phyloP scores from a whole-genome alignment of 2,113 vertebrate species.

The Pseudopipra pipra region DNA sequence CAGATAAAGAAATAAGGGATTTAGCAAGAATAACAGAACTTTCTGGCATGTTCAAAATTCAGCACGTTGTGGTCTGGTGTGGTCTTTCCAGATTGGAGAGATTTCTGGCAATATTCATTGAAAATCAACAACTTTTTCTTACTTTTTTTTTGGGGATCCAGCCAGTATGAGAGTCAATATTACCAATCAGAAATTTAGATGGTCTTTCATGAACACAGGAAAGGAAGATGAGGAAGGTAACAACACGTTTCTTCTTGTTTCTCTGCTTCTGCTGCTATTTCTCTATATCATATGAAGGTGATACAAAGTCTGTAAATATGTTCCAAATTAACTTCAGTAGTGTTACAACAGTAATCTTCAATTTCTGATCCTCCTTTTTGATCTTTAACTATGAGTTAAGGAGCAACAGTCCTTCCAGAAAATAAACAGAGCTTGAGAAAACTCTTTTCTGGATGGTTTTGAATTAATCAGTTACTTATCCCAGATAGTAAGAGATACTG shows the following conservation, averaged over 20 bases:
- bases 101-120: neutral
- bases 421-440: neutral
- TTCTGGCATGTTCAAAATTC: neutral
- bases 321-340: neutral
- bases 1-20: neutral
- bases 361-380: neutral
- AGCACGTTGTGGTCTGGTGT: neutral
- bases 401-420: neutral
- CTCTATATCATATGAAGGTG: neutral
- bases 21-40: neutral
- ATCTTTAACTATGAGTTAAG: neutral
- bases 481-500: neutral
- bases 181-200: neutral
- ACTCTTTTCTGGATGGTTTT: neutral
- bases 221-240: neutral
- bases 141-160: neutral
- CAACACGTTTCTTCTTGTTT: neutral
- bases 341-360: neutral
- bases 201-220: neutral
- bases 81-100: neutral
- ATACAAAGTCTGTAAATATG: neutral
- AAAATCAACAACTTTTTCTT: neutral
- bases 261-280: neutral
- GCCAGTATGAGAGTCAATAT: neutral
- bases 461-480: neutral